A percentile compares a stretch with the other conserved stretches of the same genome.
phyloP scores from a whole-genome alignment of 1,140 invertebrate genomes.

The Hormaphis cornu region DNA sequence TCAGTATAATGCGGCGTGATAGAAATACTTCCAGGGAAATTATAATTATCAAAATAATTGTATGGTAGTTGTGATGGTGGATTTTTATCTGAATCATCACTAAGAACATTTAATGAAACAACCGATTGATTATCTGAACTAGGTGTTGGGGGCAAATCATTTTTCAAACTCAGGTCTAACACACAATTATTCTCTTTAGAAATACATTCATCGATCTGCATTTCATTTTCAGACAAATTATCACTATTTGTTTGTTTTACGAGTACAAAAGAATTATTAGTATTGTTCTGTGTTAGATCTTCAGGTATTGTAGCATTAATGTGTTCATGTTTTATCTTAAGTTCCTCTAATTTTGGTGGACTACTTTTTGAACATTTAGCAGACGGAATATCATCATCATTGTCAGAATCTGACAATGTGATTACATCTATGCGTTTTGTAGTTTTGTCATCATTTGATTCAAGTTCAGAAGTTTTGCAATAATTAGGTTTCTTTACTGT shows the following conservation, averaged over 20 bases:
- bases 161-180: constrained; percentile 5
- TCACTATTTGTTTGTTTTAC: too few species aligned
- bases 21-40: not conserved
- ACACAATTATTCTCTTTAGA: constrained; percentile 1
- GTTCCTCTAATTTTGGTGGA: not conserved
- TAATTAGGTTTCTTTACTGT: not conserved
- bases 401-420: constrained; percentile 4
- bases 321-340: constrained; percentile 1
- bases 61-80: not conserved
- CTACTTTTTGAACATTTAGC: not conserved
- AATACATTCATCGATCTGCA: too few species aligned
- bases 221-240: too few species aligned
- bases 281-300: not conserved
- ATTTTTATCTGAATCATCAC: not conserved
- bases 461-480: not conserved
- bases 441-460: not conserved
- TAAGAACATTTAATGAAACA: not conserved
- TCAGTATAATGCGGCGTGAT: not conserved
- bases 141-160: not conserved
- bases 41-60: not conserved
- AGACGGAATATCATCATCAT: not conserved
- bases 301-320: not conserved
- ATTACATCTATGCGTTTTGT: not conserved
- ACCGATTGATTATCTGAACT: not conserved
- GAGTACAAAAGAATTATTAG: not conserved